A percentile compares a stretch with the other conserved stretches of the same genome.
These are phyloP conservation scores for Sebastes steindachneri DNA, from an alignment of 2,797 vertebrate genomes.

Conservation along the genomic window DNA sequence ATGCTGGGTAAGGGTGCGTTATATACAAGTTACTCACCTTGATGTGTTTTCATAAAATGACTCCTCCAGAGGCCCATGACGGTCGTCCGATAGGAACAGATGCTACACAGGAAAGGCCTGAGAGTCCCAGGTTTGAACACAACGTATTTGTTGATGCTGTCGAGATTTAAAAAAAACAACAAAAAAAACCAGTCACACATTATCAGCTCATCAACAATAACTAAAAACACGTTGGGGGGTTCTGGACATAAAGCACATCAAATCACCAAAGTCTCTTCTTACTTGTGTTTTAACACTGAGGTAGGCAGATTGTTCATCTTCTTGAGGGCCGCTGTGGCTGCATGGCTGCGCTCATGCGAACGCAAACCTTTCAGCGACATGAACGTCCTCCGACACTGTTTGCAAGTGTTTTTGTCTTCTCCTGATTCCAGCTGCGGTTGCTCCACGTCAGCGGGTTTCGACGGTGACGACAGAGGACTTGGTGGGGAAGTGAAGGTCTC, in stretches of 20 bases:
- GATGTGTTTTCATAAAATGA: slow-evolving; percentile 71
- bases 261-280: slow-evolving; percentile 60
- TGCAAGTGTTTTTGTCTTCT: slow-evolving; percentile 81
- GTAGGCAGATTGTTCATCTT: slow-evolving; percentile 84
- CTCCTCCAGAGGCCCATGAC: slow-evolving; percentile 58
- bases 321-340: slow-evolving; percentile 86
- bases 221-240: neutral
- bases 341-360: slow-evolving; percentile 91
- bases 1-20: neutral
- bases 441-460: neutral
- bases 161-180: neutral
- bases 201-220: neutral
- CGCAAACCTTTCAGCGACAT: slow-evolving; percentile 91
- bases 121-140: slow-evolving; percentile 47
- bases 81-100: slow-evolving; percentile 68
- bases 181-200: neutral
- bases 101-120: slow-evolving; percentile 60
- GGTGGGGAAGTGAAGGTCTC: neutral
- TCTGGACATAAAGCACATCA: neutral
- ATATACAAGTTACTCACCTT: slow-evolving; percentile 42
- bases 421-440: slow-evolving; percentile 42
- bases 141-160: slow-evolving; percentile 63
- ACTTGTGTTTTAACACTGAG: slow-evolving; percentile 87
- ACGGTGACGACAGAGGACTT: neutral
- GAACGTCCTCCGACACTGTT: slow-evolving; percentile 86